Percentiles rank a stretch among this genome's conserved stretches.
phyloP scores from a whole-genome alignment of 2,888 invertebrate genomes.

The Erebia palarica region DNA sequence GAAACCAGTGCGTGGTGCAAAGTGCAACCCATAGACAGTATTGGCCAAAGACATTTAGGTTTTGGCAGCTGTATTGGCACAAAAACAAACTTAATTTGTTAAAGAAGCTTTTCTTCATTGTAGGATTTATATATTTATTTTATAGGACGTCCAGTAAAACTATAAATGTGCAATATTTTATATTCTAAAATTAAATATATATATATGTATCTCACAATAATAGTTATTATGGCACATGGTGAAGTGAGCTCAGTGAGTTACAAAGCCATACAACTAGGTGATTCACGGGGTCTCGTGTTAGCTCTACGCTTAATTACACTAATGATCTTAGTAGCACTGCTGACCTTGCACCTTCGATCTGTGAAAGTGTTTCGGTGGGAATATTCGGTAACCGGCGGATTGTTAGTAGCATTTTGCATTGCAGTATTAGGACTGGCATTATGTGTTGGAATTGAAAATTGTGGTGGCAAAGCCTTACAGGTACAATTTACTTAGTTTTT shows the following conservation, averaged over 20 bases:
- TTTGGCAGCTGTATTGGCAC: no score
- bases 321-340: conserved; percentile 47
- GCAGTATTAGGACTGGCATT: conserved; percentile 52
- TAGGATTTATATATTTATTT: no score
- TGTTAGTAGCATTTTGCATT: conserved; percentile 59
- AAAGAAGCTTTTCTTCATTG: no score
- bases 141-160: no score
- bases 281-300: conserved; percentile 41
- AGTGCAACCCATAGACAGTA: no score
- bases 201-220: neutral
- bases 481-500: conserved; percentile 44
- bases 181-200: neutral
- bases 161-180: neutral
- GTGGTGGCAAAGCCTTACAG: conserved; percentile 51
- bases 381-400: conserved; percentile 60
- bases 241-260: neutral
- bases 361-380: conserved; percentile 67
- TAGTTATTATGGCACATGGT: neutral
- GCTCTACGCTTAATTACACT: conserved; percentile 50
- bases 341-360: conserved; percentile 59
- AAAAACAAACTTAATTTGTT: no score
- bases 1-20: no score
- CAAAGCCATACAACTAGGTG: conserved; percentile 15
- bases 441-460: conserved; percentile 46
- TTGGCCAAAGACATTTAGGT: no score